These are phyloP conservation scores for Cuculus canorus DNA, from an alignment of 2,797 vertebrate genomes.

Conservation along the genomic window DNA sequence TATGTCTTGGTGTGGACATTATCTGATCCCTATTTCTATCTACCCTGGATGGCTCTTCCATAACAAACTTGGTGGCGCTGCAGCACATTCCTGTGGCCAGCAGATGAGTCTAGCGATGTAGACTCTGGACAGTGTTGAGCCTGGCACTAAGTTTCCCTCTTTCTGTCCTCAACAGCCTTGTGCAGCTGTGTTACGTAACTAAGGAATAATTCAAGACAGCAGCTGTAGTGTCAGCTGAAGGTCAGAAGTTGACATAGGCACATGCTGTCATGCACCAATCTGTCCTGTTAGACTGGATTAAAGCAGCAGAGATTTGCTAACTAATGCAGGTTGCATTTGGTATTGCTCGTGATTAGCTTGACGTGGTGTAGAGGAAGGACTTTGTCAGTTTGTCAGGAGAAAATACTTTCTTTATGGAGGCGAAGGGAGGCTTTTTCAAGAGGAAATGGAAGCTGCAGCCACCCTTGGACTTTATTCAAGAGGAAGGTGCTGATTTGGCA, in stretches of 20 bases:
- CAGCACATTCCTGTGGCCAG: background rate
- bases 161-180: background rate
- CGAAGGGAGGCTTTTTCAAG: background rate
- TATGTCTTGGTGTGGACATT: background rate
- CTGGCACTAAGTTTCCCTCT: background rate
- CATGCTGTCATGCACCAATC: background rate
- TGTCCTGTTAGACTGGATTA: background rate
- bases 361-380: background rate
- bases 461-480: background rate
- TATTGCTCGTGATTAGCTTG: background rate
- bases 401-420: background rate
- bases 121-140: background rate
- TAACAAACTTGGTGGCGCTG: background rate
- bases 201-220: background rate
- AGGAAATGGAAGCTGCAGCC: background rate
- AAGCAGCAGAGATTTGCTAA: background rate
- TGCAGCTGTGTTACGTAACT: background rate
- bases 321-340: background rate
- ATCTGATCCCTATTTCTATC: background rate
- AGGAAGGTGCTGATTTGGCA: background rate
- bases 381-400: background rate
- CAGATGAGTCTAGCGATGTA: background rate
- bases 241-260: background rate
- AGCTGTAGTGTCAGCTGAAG: background rate
- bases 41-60: background rate